Evolutionary conservation across 2,797 vertebrate species (phyloP), one percentile per base, ranked within the genome.

Genomic region (Coilia nasus): DNA sequence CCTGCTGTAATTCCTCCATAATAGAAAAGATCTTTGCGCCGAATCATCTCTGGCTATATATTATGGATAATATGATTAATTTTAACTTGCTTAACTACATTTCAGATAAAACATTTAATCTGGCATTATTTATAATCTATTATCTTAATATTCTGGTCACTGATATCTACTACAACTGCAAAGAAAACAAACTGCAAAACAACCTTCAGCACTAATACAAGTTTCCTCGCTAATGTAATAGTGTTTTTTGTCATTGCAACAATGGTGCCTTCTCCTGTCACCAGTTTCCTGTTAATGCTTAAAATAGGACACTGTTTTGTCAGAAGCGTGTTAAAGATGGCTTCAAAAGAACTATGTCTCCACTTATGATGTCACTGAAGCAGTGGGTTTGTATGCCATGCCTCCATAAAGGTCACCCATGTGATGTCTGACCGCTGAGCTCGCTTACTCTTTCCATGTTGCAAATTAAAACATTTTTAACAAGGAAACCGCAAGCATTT

Each of bases 381-480:
- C 28, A 75, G 19, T 0, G n/a, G 35, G 23, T 35, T 82, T 41
- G 81, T 81, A 62, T 83, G 87, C 28, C 81, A 35, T 82, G 83
- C 28, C 57, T 1, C 12, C 59, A 83, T 81, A 85, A 88, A 88
- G 83, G 85, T 90, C 82, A 88, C 81, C 31, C 82, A 81, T 81
- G 56, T n/a, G 81, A 50, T 14, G 31, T 44, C 81, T 82, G 82
- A 57, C 67, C 82, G 28, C 80, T 64, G 75, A 81, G 62, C 59
- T 83, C 85, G 67, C 83, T 86, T 82, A 25, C 12, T 85, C 67
- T 81, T 88, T 88, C 84, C 87, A 82, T 86, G 85, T 85, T 82
- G 59, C 80, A 81, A 78, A 86, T 86, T 85, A 87, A 84, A 82
- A 88, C 81, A 82, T 31, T 84, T 83, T 87, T 85, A 86, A 88